A percentile compares a stretch with the other conserved stretches of the same genome.
Evolutionary conservation across 2,888 invertebrate species (phyloP).

Genomic region (Drosophila macrospina): DNA sequence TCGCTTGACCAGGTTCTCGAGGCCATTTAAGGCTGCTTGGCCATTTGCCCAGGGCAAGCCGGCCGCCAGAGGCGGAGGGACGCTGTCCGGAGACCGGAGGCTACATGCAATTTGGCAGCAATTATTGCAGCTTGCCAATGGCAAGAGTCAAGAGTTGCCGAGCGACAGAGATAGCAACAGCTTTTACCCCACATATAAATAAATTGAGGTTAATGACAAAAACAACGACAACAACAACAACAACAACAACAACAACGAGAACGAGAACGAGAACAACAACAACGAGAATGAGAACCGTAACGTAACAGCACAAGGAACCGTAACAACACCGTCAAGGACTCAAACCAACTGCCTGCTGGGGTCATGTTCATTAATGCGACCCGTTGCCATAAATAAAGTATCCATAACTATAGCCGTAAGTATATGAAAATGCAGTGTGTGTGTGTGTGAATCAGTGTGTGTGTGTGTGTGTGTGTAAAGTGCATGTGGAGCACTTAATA

Average conservation of each 20-base stretch:
- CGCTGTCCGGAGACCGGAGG: conserved; percentile 2
- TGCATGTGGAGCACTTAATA: conserved; percentile 69
- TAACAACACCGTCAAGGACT: conserved; percentile 17
- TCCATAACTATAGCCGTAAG: conserved; percentile 47
- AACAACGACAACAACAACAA: conserved; percentile 14
- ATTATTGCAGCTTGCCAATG: conserved; percentile 75
- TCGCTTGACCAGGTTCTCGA: conserved; percentile 35
- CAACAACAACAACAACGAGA: conserved; percentile 8
- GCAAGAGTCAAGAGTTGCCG: conserved; percentile 59
- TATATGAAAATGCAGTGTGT: conserved; percentile 30
- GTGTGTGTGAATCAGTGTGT: not conserved
- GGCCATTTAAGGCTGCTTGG: conserved; percentile 46
- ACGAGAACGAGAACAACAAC: conserved; percentile 6
- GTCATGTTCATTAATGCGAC: conserved; percentile 56
- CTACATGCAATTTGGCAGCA: conserved; percentile 77
- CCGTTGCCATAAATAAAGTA: conserved; percentile 61
- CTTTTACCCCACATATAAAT: conserved; percentile 47
- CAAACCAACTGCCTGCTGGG: conserved; percentile 37
- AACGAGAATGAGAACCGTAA: too few relatives aligned
- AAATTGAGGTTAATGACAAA: conserved; percentile 70
- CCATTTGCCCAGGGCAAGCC: conserved; percentile 51
- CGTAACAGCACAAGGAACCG: conserved; percentile 7
- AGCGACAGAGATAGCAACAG: conserved; percentile 27
- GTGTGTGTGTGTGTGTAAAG: conserved; percentile 18
- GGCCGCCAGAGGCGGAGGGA: conserved; percentile 11